phyloP scores from a whole-genome alignment of 2,797 vertebrate genomes.

The Poeciliopsis turneri region DNA sequence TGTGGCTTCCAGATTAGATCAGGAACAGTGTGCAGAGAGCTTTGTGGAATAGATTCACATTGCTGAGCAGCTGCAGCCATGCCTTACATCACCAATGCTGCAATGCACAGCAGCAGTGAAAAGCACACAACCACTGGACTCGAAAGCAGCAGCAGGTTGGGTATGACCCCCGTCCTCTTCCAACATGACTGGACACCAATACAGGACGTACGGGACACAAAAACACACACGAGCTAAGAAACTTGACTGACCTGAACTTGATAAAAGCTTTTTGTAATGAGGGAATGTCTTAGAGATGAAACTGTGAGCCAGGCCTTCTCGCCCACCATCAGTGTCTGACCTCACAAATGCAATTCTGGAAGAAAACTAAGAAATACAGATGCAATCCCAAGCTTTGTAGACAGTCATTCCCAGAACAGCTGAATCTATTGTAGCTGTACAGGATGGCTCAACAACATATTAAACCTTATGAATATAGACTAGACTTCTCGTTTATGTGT shows the following conservation, averaged over 20 bases:
- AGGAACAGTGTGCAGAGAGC: not conserved
- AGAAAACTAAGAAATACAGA: not conserved
- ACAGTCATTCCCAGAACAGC: not conserved
- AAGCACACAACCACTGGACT: not conserved
- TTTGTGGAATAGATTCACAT: not conserved
- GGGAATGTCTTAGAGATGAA: not conserved
- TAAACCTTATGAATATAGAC: not conserved
- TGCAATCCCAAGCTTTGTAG: not conserved
- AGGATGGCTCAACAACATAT: not conserved
- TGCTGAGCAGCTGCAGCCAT: not conserved
- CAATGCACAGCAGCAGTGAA: not conserved
- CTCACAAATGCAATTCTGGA: not conserved
- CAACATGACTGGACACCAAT: not conserved
- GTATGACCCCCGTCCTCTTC: not conserved
- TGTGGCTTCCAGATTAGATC: not conserved
- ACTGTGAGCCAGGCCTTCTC: not conserved
- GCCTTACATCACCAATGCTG: not conserved
- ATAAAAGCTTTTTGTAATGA: not conserved
- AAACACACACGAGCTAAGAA: not conserved
- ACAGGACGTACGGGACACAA: not conserved
- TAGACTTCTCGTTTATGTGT: not conserved
- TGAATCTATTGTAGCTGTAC: not conserved
- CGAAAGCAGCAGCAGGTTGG: not conserved
- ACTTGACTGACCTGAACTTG: not conserved
- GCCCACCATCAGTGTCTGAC: not conserved